A percentile compares a stretch with the other conserved stretches of the same genome.
phyloP scores from a whole-genome alignment of 2,797 vertebrate species.

The Zenarchopterus dispar region DNA sequence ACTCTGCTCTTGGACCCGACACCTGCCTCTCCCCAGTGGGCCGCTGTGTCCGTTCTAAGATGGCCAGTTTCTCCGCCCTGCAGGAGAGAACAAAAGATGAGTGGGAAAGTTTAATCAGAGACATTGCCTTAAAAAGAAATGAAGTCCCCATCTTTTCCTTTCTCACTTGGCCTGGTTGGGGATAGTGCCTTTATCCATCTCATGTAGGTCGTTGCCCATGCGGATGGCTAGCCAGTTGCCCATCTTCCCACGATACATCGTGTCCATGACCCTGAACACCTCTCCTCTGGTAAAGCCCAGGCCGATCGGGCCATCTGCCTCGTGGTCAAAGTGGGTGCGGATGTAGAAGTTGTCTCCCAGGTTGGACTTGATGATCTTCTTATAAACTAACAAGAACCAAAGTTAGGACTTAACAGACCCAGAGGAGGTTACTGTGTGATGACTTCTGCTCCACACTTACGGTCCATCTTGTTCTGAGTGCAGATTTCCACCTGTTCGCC shows the following conservation, averaged over 20 bases:
- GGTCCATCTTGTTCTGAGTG: constrained; percentile 91
- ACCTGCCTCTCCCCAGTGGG: constrained; percentile 68
- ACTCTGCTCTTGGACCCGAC: constrained; percentile 88
- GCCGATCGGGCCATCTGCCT: constrained; percentile 81
- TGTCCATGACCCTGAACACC: constrained; percentile 94
- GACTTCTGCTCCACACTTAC: constrained; percentile 81
- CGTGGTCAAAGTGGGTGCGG: constrained; percentile 94
- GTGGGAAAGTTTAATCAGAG: background rate
- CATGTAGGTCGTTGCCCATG: constrained; percentile 90
- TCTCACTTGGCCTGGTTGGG: constrained; percentile 89
- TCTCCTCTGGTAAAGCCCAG: constrained; percentile 92
- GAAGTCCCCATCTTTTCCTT: background rate
- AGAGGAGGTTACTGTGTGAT: background rate
- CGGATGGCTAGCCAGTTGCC: constrained; percentile 91
- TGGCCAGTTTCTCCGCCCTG: constrained; percentile 93
- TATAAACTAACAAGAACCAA: constrained; percentile 85
- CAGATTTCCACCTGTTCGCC: constrained; percentile 84
- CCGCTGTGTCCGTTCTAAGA: constrained; percentile 84
- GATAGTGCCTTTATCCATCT: constrained; percentile 92
- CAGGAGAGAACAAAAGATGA: background rate
- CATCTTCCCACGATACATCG: constrained; percentile 88
- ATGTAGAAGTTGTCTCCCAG: constrained; percentile 95
- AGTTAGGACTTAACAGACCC: background rate
- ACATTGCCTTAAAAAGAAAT: background rate
- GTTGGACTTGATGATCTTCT: constrained; percentile 89